Evolutionary conservation across 2,113 vertebrate genomes (phyloP).

Genomic region (Neomonachus schauinslandi): DNA sequence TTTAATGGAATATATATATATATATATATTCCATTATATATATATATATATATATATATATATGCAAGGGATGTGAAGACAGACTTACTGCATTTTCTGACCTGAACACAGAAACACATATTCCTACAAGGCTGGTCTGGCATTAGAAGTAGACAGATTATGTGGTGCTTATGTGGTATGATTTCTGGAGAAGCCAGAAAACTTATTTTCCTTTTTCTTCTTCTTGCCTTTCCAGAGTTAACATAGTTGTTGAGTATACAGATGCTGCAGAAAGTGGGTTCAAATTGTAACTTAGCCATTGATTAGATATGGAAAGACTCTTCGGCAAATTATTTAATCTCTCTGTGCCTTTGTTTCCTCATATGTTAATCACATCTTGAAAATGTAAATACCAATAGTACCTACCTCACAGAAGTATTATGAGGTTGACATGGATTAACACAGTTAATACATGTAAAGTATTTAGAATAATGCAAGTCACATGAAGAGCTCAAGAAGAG

Average conservation of each 20-base stretch:
- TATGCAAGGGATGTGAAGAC: not conserved
- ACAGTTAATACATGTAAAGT: not conserved
- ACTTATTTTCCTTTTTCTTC: not conserved
- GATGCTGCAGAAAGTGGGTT: not conserved
- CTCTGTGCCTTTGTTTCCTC: not conserved
- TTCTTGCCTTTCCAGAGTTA: not conserved
- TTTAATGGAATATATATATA: not conserved
- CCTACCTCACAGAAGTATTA: not conserved
- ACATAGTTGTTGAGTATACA: not conserved
- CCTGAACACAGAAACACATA: not conserved
- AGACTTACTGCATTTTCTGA: not conserved
- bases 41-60: no score
- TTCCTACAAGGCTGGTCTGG: not conserved
- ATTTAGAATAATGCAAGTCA: not conserved
- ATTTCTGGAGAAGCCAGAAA: not conserved
- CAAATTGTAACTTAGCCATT: not conserved
- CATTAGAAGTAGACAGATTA: not conserved
- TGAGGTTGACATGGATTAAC: not conserved
- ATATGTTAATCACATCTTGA: not conserved
- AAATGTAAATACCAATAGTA: not conserved
- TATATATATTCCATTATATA: no score
- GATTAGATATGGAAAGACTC: not conserved
- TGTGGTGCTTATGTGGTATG: not conserved
- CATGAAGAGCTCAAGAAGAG: not conserved
- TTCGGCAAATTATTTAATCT: not conserved